These are phyloP conservation scores for Temnothorax longispinosus DNA, from an alignment of 1,140 invertebrate genomes.

Conservation along the genomic window DNA sequence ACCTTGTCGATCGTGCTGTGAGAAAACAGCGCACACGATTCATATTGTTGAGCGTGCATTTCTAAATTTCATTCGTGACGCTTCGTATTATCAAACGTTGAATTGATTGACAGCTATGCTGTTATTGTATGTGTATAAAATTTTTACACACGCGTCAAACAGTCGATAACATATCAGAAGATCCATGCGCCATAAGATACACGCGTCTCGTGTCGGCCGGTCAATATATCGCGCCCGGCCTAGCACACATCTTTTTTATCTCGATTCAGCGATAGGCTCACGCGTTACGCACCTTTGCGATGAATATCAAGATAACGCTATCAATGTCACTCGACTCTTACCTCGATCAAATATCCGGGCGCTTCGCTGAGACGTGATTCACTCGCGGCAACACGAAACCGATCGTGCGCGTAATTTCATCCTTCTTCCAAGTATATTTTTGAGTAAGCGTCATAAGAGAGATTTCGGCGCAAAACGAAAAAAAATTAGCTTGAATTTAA, in stretches of 20 bases:
- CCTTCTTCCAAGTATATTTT: neutral
- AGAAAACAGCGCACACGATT: neutral
- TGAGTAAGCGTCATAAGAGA: neutral
- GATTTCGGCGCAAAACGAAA: neutral
- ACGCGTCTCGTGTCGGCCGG: constrained; percentile 38
- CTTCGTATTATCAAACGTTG: neutral
- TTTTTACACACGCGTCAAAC: constrained; percentile 5
- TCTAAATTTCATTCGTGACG: neutral
- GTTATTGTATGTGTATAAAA: neutral
- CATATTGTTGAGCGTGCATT: neutral
- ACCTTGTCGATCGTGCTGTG: neutral
- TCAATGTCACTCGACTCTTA: constrained; percentile 45
- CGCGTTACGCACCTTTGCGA: constrained; percentile 69
- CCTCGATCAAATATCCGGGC: constrained; percentile 23
- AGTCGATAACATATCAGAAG: constrained; percentile 40
- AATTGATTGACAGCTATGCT: neutral
- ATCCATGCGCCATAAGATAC: constrained; percentile 1
- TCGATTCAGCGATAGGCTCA: constrained; percentile 63
- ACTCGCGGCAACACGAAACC: constrained; percentile 24
- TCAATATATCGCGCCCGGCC: constrained; percentile 40
- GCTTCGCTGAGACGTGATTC: constrained; percentile 35
- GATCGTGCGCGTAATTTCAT: constrained; percentile 40
- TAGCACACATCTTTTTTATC: constrained; percentile 53
- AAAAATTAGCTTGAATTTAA: neutral
- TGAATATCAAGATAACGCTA: constrained; percentile 64